phyloP scores from a whole-genome alignment of 2,113 vertebrate genomes.

The Hystrix brachyura region DNA sequence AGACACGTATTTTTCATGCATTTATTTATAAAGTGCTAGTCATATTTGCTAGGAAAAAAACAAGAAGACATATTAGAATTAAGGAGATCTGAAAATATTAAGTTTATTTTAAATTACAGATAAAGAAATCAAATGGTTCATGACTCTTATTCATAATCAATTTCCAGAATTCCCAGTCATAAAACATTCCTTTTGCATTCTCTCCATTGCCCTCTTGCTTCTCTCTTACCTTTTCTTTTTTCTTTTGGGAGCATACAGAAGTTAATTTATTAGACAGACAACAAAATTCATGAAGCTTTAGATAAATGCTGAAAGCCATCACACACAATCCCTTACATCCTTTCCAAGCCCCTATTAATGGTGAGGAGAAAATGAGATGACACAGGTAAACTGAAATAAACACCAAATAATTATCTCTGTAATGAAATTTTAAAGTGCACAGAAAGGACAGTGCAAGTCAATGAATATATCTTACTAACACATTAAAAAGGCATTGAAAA shows the following conservation, averaged over 20 bases:
- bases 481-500: constrained; percentile 73
- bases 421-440: constrained; percentile 67
- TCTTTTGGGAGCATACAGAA: not conserved
- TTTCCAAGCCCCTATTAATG: constrained; percentile 31
- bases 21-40: constrained; percentile 40
- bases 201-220: not conserved
- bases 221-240: not conserved
- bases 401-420: constrained; percentile 69
- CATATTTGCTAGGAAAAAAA: not conserved
- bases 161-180: not conserved
- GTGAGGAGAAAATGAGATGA: constrained; percentile 65
- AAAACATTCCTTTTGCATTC: not conserved
- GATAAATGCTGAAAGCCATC: constrained; percentile 50
- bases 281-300: constrained; percentile 20
- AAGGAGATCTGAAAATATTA: not conserved
- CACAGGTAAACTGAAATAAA: constrained; percentile 66
- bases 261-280: not conserved
- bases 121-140: constrained; percentile 14
- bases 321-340: not conserved
- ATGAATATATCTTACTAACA: constrained; percentile 56
- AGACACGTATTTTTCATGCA: not conserved
- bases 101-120: constrained; percentile 30
- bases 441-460: constrained; percentile 55
- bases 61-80: not conserved
- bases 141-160: not conserved